Conservation (phyloP, 1,140 invertebrate genomes). For the Achatina immaculata region DNA sequence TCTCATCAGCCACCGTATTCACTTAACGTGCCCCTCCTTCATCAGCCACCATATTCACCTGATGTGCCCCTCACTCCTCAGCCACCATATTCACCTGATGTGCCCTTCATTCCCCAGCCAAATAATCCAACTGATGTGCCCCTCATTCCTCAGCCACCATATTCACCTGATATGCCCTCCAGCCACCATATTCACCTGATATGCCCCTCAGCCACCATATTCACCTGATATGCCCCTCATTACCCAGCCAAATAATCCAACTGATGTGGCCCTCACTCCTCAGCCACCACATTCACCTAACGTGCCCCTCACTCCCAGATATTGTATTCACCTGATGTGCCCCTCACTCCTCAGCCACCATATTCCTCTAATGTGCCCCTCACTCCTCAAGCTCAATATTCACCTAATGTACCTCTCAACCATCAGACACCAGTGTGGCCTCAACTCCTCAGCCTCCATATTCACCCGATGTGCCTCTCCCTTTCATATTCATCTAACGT, state of each 20-base stretch:
- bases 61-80: background rate
- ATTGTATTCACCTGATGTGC: background rate
- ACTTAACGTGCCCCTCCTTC: background rate
- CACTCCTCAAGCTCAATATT: background rate
- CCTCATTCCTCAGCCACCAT: background rate
- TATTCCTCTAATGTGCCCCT: background rate
- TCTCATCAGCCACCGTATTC: background rate
- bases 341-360: background rate
- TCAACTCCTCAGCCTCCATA: background rate
- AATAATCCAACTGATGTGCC: background rate
- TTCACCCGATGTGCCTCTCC: background rate
- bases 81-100: background rate
- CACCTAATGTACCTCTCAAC: background rate
- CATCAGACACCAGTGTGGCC: background rate
- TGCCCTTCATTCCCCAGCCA: background rate
- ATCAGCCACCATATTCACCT: background rate
- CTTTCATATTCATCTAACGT: background rate
- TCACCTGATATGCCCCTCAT: background rate
- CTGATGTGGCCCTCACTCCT: background rate
- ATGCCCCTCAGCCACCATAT: no score
- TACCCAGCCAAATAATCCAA: background rate
- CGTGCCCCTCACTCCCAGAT: background rate
- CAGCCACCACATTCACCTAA: background rate
- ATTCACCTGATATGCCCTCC: background rate
- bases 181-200: no score